A percentile compares a stretch with the other conserved stretches of the same genome.
Evolutionary conservation across 2,113 vertebrate species (phyloP).

Genomic region (Capricornis sumatraensis): DNA sequence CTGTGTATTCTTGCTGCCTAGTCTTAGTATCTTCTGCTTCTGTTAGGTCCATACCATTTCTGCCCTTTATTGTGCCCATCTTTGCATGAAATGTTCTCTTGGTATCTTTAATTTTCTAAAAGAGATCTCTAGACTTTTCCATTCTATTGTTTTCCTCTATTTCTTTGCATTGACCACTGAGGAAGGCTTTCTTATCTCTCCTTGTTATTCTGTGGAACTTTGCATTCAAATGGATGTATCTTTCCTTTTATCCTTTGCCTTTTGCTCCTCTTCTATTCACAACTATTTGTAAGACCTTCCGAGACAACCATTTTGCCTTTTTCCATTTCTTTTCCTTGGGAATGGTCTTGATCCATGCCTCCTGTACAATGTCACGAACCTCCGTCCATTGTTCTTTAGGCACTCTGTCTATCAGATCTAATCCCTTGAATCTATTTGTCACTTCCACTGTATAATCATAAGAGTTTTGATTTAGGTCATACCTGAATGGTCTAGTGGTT

Average conservation of each 20-base stretch:
- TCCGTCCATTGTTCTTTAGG: background rate
- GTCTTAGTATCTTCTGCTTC: background rate
- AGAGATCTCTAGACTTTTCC: background rate
- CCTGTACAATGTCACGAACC: rapidly evolving
- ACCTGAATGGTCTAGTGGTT: background rate
- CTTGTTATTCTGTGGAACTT: background rate
- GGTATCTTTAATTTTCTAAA: background rate
- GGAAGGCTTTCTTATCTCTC: background rate
- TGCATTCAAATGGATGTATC: background rate
- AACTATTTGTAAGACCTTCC: background rate
- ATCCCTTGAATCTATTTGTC: background rate
- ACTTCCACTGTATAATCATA: background rate
- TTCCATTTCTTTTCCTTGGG: background rate
- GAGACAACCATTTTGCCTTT: background rate
- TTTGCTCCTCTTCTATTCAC: background rate
- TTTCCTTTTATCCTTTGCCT: background rate
- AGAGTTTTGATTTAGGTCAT: background rate
- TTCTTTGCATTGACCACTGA: background rate
- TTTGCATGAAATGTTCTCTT: background rate
- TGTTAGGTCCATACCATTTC: background rate
- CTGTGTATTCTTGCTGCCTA: background rate
- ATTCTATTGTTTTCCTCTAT: background rate
- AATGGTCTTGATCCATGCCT: background rate
- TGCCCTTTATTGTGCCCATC: background rate
- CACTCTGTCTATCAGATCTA: background rate